These are phyloP conservation scores for Argyresthia albistria DNA, from an alignment of 2,888 invertebrate species.

Conservation along the genomic window DNA sequence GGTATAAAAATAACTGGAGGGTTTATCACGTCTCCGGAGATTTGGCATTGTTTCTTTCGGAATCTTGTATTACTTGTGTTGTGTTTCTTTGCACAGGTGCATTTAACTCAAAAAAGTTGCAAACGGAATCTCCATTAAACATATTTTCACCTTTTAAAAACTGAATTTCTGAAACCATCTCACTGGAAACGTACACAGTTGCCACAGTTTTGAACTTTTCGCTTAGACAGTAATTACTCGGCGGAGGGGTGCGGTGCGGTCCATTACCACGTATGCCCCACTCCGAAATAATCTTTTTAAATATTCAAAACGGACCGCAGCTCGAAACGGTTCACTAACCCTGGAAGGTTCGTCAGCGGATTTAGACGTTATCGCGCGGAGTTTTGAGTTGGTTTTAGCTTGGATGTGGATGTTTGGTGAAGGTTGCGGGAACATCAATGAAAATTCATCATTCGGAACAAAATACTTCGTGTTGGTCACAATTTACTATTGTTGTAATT, in stretches of 20 bases:
- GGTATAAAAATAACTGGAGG: no score
- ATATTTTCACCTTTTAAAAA: not conserved
- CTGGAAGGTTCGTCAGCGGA: conserved; percentile 17
- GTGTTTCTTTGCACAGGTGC: no score
- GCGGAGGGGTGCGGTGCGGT: no score
- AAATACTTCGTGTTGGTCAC: no score
- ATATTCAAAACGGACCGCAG: conserved; percentile 48
- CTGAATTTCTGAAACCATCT: not conserved
- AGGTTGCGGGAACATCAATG: no score
- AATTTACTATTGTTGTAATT: no score
- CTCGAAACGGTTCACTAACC: conserved; percentile 29
- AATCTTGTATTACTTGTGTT: no score
- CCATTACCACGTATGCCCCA: conserved; percentile 15
- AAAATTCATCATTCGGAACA: no score
- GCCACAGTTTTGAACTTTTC: conserved; percentile 1
- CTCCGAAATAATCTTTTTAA: conserved; percentile 60
- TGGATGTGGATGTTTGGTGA: not conserved
- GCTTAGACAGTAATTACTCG: conserved; percentile 34
- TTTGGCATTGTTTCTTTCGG: no score
- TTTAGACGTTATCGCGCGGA: conserved; percentile 12
- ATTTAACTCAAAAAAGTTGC: not conserved
- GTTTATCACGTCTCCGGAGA: no score
- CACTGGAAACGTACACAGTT: not conserved
- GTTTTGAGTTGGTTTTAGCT: conserved; percentile 16
- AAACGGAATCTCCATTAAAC: not conserved